These are phyloP conservation scores for Chelidonichthys spinosus DNA, from an alignment of 2,797 vertebrate species.

Conservation along the genomic window DNA sequence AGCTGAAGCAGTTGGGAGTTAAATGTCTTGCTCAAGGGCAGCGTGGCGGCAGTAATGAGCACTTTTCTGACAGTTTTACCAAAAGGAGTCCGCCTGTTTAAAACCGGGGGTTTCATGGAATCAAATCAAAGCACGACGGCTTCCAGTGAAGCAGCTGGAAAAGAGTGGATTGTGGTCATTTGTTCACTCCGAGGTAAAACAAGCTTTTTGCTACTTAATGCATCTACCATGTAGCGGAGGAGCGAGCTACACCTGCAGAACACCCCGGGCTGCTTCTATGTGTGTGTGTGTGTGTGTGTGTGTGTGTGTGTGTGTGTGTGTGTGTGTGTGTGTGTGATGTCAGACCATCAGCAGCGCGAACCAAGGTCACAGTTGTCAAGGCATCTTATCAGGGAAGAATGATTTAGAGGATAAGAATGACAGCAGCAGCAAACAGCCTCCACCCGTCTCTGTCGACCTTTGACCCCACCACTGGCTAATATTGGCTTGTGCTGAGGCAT, in stretches of 20 bases:
- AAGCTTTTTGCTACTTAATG: conserved; percentile 10
- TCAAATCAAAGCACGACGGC: neutral
- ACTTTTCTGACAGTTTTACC: neutral
- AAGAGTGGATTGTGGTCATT: neutral
- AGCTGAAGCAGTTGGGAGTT: neutral
- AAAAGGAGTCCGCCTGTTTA: conserved; percentile 15
- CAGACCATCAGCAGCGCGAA: conserved; percentile 46
- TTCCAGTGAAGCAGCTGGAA: no score
- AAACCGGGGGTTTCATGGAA: conserved; percentile 11
- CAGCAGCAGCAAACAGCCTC: conserved; percentile 61
- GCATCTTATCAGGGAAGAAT: conserved; percentile 55
- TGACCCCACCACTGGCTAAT: conserved; percentile 55
- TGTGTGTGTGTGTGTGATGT: conserved; percentile 38
- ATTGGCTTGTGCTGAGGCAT: conserved; percentile 55
- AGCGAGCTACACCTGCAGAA: conserved; percentile 18
- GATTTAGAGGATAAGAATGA: conserved; percentile 60
- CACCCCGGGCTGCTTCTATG: conserved; percentile 17
- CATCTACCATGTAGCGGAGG: conserved; percentile 9
- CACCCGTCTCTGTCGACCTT: conserved; percentile 43
- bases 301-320: conserved; percentile 35
- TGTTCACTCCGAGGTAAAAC: conserved; percentile 20
- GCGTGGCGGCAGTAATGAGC: neutral
- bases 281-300: conserved; percentile 19
- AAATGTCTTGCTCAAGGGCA: conserved; percentile 29
- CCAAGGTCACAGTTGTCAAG: conserved; percentile 69